Base-by-base conservation (phyloP, 2,888 invertebrate genomes). In the Phorcus lineatus region DNA sequence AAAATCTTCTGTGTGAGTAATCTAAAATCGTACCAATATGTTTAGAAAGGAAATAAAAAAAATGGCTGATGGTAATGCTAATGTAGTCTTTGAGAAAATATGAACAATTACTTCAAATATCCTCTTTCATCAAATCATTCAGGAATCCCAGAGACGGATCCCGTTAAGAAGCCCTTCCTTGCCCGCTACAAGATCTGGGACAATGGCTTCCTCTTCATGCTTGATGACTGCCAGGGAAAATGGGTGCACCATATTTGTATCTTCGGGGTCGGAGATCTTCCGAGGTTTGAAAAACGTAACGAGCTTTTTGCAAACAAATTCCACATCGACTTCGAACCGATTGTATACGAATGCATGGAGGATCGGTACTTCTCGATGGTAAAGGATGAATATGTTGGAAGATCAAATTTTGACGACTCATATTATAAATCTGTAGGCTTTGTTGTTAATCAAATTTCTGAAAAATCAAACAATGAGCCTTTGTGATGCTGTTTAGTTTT, bases 131-230 rank as follows among this genome's bases (percentile, higher is more conserved):
- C 7, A 1, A 11, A 11, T 47, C 47, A 80, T 84, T 2, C 84
- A 89, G 90, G 90, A 22, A 82, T 80, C 22, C 89, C 90, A n/a
- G 91, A 91, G 75, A 89, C 90, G 2, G 85, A 88, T 77, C 81
- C 83, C 0, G 62, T 66, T 0, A 81, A 82, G 17, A 86, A 91
- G 28, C 88, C 88, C 1, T 91, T 90, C 81, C 70, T 91, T 0
- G 78, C 90, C 0, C 84, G 92, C 4, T 92, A 88, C 81, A 91
- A 90, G 80, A 91, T 90, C 82, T 92, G 92, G 91, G 87, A 88
- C 4, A 77, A 57, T 7, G 76, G 81, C 40, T 83, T 84, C 0
- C 86, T 86, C 36, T 70, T 70, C 40, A 11, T 31, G 9, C 62
- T 62, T 0, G 70, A 70, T 13, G 40, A 70, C 22, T 80, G 28